Percentiles rank a stretch among this genome's conserved stretches.
Evolutionary conservation across 2,797 vertebrate species (phyloP).

Genomic region (Propithecus deckenii): DNA sequence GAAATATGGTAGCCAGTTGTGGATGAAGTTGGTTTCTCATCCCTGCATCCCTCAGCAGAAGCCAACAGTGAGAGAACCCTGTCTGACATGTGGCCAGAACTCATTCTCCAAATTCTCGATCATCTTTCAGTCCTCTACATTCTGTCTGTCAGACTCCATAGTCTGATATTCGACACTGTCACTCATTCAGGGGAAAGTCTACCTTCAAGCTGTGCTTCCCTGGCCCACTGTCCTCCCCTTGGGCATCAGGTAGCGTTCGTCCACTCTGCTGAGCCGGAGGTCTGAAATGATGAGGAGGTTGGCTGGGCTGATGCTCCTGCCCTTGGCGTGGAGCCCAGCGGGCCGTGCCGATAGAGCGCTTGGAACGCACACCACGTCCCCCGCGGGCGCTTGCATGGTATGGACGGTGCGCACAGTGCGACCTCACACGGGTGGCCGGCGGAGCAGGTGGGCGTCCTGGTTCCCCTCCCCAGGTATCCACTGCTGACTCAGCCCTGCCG

Average conservation of each 20-base stretch:
- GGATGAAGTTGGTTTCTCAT: rapidly evolving
- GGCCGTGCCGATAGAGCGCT: neutral
- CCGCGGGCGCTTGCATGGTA: neutral
- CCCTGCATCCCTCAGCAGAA: neutral
- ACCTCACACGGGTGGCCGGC: neutral
- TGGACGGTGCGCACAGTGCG: neutral
- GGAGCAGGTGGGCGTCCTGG: neutral
- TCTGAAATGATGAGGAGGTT: neutral
- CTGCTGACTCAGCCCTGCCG: neutral
- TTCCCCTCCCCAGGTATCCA: neutral
- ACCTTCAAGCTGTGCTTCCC: neutral
- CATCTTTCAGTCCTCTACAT: neutral
- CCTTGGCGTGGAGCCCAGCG: neutral
- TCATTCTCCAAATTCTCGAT: neutral
- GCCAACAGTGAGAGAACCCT: neutral
- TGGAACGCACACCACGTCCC: neutral
- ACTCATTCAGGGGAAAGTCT: neutral
- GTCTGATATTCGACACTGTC: rapidly evolving
- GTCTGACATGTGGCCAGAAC: neutral
- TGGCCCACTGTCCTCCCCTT: neutral
- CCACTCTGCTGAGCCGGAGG: conserved; percentile 44
- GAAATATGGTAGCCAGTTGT: neutral
- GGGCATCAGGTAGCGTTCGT: neutral
- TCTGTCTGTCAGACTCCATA: neutral
- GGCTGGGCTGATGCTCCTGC: conserved; percentile 1